Percentiles rank a stretch among this genome's conserved stretches.
Evolutionary conservation across 2,113 vertebrate species (phyloP).

Genomic region (Corydoras sp.): DNA sequence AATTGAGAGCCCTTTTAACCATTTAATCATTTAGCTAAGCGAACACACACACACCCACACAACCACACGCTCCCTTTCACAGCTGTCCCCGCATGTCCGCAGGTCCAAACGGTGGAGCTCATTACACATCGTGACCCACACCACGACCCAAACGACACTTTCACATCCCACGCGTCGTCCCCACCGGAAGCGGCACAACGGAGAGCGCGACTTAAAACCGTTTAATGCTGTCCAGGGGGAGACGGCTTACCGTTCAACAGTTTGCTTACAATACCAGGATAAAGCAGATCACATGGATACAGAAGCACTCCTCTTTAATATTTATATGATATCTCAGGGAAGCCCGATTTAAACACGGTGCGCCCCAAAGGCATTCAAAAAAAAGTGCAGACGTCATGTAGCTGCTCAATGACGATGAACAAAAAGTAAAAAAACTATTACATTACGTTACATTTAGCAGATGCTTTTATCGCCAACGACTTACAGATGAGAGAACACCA

Average conservation of each 20-base stretch:
- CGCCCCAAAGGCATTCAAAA: no score
- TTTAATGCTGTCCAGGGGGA: constrained; percentile 16
- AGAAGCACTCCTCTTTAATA: background rate
- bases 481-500: no score
- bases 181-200: constrained; percentile 25
- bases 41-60: constrained; percentile 20
- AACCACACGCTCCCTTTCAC: constrained; percentile 31
- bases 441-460: no score
- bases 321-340: background rate
- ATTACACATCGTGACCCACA: constrained; percentile 22
- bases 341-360: no score
- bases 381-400: no score
- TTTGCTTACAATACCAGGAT: background rate
- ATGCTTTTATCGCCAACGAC: no score
- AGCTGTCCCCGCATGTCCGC: constrained; percentile 37
- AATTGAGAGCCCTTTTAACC: constrained; percentile 39
- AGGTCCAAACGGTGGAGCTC: constrained; percentile 22
- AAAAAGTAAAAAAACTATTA: no score
- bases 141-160: constrained; percentile 21
- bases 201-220: constrained; percentile 20
- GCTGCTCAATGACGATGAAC: no score
- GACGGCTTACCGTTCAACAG: constrained; percentile 1
- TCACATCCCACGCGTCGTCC: constrained; percentile 25
- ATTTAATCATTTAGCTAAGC: constrained; percentile 44
- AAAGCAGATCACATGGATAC: background rate